Base-by-base conservation (phyloP, 2,888 invertebrate species). In the Dryadula phaetusa region DNA sequence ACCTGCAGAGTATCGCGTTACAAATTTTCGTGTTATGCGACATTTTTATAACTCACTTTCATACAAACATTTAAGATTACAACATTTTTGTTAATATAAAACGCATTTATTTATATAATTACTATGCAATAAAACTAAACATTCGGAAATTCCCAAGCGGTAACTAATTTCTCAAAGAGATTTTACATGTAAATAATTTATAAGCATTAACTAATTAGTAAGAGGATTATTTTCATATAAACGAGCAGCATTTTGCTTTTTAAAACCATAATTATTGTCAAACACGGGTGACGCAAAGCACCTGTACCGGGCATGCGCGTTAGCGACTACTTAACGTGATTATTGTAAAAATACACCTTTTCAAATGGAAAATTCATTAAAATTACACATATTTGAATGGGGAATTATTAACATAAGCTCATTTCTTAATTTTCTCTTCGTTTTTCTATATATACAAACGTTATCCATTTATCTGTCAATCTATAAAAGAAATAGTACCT, bases 321-420 rank as follows among this genome's bases (percentile, higher is more conserved):
- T 69, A 40, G 40, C 66, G 42, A 56, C 49, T 40, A 71, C 66
- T 69, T 76, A 75, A 72, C 74, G 72, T 81, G 82, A 85, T 62
- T 81, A 78, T 70, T 78, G 82, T 81, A 83, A 84, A 81, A 81
- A 72, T 66, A 49, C 67, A 62, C 72, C 73, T 76, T 78, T 73
- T 72, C 70, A 64, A 62, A 67, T 65, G 53, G 67, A 71, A n/a
- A 70, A 70, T 14, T 44, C 14, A 42, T 28, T 16, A 28, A 16
- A 44, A 18, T 32, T 18, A 44, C 44, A 25, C 2, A 44, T 60
- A 28, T 18, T 52, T 52, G 0, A 16, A 5, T 16, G 3, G 5
- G 12, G 16, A 12, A 25, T 60, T 25, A 44, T 22, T 0, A 28
- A 16, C 1, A 18, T 14, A 60, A 60, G 14, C 16, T 44, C 12